A percentile compares a stretch with the other conserved stretches of the same genome.
These are phyloP conservation scores for Melanotaenia duboulayi DNA, from an alignment of 2,113 vertebrate species.

Conservation along the genomic window DNA sequence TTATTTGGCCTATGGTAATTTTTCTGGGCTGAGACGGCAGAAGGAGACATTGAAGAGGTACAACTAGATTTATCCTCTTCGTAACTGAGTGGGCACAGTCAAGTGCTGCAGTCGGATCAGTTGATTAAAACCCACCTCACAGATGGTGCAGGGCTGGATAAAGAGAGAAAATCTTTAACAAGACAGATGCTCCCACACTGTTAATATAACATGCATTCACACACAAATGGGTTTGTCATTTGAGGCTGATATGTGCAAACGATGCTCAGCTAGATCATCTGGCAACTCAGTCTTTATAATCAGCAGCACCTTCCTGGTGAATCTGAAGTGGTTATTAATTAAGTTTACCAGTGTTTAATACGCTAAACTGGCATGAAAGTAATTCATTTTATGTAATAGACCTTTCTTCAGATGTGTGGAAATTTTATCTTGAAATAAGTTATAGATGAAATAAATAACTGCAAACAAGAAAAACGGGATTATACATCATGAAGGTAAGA, in stretches of 20 bases:
- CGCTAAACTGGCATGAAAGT: too few relatives aligned
- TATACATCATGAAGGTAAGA: too few relatives aligned
- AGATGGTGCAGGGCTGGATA: slow-evolving; percentile 49
- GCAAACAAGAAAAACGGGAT: too few relatives aligned
- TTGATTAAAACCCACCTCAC: slow-evolving; percentile 53
- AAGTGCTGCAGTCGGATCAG: slow-evolving; percentile 26
- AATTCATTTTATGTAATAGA: background rate
- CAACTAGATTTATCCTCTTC: background rate
- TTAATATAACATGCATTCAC: slow-evolving; percentile 9
- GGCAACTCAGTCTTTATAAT: background rate
- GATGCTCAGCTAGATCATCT: background rate
- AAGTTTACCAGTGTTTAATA: background rate
- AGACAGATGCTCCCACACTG: slow-evolving; percentile 44
- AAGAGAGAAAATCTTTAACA: slow-evolving; percentile 30
- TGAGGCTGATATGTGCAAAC: background rate
- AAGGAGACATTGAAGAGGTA: background rate
- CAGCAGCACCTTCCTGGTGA: background rate
- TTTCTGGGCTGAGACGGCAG: background rate
- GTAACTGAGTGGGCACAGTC: slow-evolving; percentile 8
- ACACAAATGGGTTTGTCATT: slow-evolving; percentile 7
- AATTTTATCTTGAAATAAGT: background rate
- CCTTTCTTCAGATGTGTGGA: background rate
- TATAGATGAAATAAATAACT: too few relatives aligned
- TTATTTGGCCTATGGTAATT: background rate
- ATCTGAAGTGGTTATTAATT: slow-evolving; percentile 6